phyloP scores from a whole-genome alignment of 2,797 vertebrate species.

The Poecilia picta region DNA sequence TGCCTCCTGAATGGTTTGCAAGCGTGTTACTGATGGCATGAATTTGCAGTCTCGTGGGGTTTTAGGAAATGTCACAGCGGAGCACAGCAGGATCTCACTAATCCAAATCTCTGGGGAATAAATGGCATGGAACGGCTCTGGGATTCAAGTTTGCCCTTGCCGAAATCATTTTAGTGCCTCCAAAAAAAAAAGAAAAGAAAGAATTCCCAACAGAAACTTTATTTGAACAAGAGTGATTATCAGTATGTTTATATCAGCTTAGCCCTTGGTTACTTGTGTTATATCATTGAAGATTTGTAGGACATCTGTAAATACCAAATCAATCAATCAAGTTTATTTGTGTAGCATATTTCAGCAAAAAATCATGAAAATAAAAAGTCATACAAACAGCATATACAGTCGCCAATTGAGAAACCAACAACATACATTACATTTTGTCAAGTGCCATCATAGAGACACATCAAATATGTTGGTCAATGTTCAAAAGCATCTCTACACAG shows the following conservation, averaged over 20 bases:
- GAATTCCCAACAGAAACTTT: slow-evolving; percentile 1
- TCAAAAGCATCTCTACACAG: too few relatives aligned
- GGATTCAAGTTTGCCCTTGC: slow-evolving; percentile 23
- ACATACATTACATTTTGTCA: too few relatives aligned
- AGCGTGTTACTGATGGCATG: slow-evolving; percentile 32
- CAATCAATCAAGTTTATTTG: too few relatives aligned
- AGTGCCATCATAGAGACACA: too few relatives aligned
- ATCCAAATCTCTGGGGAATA: slow-evolving; percentile 47
- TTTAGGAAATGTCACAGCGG: slow-evolving; percentile 26
- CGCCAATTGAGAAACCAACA: too few relatives aligned
- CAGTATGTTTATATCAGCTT: not conserved
- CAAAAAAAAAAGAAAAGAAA: not conserved
- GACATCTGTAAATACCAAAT: not conserved
- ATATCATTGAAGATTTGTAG: not conserved
- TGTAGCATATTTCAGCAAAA: too few relatives aligned
- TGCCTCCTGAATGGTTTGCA: slow-evolving; percentile 21
- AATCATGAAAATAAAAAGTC: too few relatives aligned
- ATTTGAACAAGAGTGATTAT: slow-evolving; percentile 17
- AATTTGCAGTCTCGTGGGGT: slow-evolving; percentile 15
- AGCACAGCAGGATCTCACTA: slow-evolving; percentile 33
- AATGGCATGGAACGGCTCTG: slow-evolving; percentile 26
- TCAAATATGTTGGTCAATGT: too few relatives aligned
- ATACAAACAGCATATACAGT: too few relatives aligned
- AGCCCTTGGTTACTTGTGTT: not conserved
- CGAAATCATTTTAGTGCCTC: slow-evolving; percentile 21